phyloP scores from a whole-genome alignment of 92 coral and sea anemone species.

The Nematostella vectensis region DNA sequence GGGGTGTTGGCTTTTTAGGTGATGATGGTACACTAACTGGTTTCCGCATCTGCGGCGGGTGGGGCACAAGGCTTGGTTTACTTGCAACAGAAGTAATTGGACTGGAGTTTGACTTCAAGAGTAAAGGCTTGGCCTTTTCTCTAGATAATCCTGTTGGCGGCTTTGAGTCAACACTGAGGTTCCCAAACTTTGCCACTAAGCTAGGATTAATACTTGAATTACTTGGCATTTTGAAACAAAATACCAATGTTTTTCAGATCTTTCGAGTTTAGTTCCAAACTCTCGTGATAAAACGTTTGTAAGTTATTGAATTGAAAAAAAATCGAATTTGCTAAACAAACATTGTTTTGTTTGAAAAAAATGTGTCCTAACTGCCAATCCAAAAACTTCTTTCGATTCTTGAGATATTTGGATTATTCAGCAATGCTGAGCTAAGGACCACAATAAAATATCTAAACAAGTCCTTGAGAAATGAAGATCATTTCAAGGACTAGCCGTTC shows the following conservation, averaged over 20 bases:
- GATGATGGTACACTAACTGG: constrained; percentile 5
- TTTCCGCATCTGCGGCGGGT: constrained; percentile 40
- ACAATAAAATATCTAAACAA: too few species aligned
- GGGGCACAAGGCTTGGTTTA: constrained; percentile 28
- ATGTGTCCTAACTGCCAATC: too few species aligned
- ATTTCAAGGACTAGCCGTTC: too few species aligned
- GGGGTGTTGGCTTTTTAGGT: constrained; percentile 55
- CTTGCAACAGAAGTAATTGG: background rate
- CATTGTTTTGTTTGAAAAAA: too few species aligned
- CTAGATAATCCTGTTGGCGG: constrained; percentile 49
- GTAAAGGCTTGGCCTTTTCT: constrained; percentile 43
- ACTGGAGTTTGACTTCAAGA: constrained; percentile 23
- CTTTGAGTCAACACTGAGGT: constrained; percentile 15
- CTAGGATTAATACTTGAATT: constrained; percentile 13
- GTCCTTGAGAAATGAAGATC: too few species aligned
- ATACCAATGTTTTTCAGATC: background rate
- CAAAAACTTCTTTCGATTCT: too few species aligned
- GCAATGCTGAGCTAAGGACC: too few species aligned
- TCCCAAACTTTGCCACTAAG: constrained; percentile 27
- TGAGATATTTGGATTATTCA: too few species aligned
- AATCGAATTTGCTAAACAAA: too few species aligned
- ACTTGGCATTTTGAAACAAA: constrained; percentile 16
- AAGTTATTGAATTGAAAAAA: too few species aligned
- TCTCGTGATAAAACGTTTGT: background rate
- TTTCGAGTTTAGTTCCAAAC: background rate